These are phyloP conservation scores for Bettongia penicillata DNA, from an alignment of 2,113 vertebrate species.

Conservation along the genomic window DNA sequence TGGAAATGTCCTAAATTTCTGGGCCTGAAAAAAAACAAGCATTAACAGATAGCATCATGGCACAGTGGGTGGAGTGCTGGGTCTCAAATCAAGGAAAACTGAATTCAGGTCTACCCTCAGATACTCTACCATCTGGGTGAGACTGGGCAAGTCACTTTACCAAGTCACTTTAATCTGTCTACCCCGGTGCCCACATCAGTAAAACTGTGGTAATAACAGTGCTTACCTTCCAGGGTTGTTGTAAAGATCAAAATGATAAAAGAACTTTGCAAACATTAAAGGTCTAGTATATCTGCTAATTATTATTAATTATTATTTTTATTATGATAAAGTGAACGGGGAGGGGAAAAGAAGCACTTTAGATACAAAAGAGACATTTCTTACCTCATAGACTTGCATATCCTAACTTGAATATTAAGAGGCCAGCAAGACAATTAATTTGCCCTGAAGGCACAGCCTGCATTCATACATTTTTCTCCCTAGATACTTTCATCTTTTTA, in stretches of 20 bases:
- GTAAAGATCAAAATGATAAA: not conserved
- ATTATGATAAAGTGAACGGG: not conserved
- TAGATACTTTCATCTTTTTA: not conserved
- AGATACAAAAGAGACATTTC: not conserved
- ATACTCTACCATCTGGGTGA: not conserved
- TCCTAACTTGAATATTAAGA: not conserved
- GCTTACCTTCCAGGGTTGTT: not conserved
- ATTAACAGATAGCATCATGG: not conserved
- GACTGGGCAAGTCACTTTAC: not conserved
- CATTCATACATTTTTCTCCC: not conserved
- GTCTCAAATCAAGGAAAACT: slow-evolving; percentile 4
- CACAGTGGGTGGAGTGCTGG: not conserved
- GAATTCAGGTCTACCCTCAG: not conserved
- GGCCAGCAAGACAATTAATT: not conserved
- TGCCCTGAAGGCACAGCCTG: not conserved
- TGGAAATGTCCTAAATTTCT: not conserved
- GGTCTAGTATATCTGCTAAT: no score
- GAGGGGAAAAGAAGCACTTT: not conserved
- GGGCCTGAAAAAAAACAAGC: not conserved
- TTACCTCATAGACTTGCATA: not conserved
- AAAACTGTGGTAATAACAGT: slow-evolving; percentile 8
- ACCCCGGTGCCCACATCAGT: not conserved
- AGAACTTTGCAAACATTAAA: not conserved
- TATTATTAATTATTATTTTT: not conserved
- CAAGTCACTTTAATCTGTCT: not conserved